Percentiles rank a stretch among this genome's conserved stretches.
These are phyloP conservation scores for Sebastes goodei DNA, from an alignment of 2,797 vertebrate genomes.

Conservation along the genomic window DNA sequence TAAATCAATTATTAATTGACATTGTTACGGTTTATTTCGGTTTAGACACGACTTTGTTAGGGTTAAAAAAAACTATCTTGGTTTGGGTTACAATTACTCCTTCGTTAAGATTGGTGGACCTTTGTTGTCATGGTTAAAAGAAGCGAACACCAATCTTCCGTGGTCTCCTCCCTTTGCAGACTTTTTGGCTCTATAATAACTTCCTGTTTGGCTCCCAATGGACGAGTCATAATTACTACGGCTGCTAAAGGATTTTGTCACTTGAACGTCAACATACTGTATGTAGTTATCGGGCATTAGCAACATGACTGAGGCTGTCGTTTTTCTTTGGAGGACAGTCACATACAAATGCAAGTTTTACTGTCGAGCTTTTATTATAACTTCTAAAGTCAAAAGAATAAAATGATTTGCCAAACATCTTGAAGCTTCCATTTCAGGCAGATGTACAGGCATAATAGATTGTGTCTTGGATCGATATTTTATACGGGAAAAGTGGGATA, in stretches of 20 bases:
- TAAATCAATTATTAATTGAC: not conserved
- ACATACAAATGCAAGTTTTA: not conserved
- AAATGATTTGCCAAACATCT: not conserved
- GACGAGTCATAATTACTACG: not conserved
- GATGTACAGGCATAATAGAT: not conserved
- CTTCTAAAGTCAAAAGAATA: not conserved
- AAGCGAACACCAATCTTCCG: not conserved
- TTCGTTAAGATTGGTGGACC: not conserved
- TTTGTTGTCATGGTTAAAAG: not conserved
- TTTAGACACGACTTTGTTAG: not conserved
- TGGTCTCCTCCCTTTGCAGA: not conserved
- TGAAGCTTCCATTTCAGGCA: not conserved
- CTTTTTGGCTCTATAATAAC: not conserved
- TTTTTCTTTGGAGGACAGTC: not conserved
- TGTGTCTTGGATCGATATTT: not conserved
- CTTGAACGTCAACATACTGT: not conserved
- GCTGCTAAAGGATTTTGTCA: not conserved
- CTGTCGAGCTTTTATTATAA: not conserved
- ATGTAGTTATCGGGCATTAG: not conserved
- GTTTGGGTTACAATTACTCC: not conserved
- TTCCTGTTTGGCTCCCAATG: conserved; percentile 6
- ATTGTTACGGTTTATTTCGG: not conserved
- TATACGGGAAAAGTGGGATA: not conserved
- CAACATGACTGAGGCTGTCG: not conserved
- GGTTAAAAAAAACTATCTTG: not conserved